A percentile compares a stretch with the other conserved stretches of the same genome.
Conservation (phyloP, 1,140 invertebrate species). For the Ips typographus region DNA sequence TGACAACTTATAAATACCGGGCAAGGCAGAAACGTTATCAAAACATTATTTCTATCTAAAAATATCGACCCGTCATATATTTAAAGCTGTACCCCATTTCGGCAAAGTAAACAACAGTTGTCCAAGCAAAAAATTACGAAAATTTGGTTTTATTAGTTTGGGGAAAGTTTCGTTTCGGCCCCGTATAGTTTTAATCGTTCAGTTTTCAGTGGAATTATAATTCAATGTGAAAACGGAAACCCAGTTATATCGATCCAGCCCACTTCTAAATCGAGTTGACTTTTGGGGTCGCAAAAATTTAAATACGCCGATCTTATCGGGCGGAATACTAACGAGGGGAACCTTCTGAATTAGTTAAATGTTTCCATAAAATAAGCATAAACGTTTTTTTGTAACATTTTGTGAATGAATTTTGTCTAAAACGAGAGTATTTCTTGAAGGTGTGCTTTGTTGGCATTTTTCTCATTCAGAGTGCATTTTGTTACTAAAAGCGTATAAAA, state of each 20-base stretch:
- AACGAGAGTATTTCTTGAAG: no score
- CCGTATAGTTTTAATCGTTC: no score
- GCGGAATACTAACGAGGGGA: constrained; percentile 2
- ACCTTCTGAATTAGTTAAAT: background rate
- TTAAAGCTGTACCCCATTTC: constrained; percentile 11
- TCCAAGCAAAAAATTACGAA: constrained; percentile 22
- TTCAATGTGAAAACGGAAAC: no score
- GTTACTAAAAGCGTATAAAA: no score
- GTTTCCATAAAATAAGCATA: background rate
- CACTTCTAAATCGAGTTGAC: background rate
- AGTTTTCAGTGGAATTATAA: no score
- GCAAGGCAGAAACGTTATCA: background rate
- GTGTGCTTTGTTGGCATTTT: no score
- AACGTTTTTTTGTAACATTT: background rate
- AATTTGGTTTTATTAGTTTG: background rate
- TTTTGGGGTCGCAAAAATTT: background rate
- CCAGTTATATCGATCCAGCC: background rate
- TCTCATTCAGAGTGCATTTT: no score
- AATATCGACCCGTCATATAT: constrained; percentile 20
- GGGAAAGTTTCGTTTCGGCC: background rate
- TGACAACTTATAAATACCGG: no score
- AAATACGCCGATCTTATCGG: background rate
- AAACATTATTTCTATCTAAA: constrained; percentile 13
- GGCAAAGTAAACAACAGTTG: constrained; percentile 36
- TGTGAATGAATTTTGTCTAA: no score